Evolutionary conservation across 2,888 invertebrate species (phyloP).

Genomic region (Drosophila maculinotata): DNA sequence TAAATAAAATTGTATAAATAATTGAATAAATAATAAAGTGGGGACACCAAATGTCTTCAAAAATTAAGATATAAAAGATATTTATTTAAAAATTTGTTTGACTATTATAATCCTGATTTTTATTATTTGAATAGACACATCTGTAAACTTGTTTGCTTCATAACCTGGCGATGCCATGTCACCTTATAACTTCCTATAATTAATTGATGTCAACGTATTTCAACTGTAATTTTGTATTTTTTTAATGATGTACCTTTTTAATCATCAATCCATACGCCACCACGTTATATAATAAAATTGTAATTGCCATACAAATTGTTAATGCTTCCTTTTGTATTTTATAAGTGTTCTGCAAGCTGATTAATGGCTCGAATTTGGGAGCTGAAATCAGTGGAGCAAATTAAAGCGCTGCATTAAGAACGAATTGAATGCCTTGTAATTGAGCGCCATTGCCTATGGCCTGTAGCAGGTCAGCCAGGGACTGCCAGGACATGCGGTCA

Average conservation of each 20-base stretch:
- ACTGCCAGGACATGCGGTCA: slow-evolving; percentile 26
- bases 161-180: too few relatives aligned
- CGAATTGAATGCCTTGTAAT: slow-evolving; percentile 42
- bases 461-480: not conserved
- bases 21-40: too few relatives aligned
- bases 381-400: slow-evolving; percentile 30
- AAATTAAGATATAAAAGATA: too few relatives aligned
- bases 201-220: too few relatives aligned
- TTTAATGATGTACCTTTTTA: too few relatives aligned
- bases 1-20: slow-evolving; percentile 1
- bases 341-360: slow-evolving; percentile 1
- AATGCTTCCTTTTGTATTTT: not conserved
- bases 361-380: slow-evolving; percentile 17
- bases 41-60: too few relatives aligned
- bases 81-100: too few relatives aligned
- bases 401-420: slow-evolving; percentile 35
- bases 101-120: not conserved
- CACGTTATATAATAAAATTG: not conserved
- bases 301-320: not conserved
- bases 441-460: slow-evolving; percentile 19
- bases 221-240: too few relatives aligned
- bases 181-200: too few relatives aligned
- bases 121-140: too few relatives aligned
- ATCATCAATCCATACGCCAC: too few relatives aligned
- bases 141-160: too few relatives aligned